phyloP scores from a whole-genome alignment of 2,888 invertebrate genomes.

The Nephrotoma guestfalica region DNA sequence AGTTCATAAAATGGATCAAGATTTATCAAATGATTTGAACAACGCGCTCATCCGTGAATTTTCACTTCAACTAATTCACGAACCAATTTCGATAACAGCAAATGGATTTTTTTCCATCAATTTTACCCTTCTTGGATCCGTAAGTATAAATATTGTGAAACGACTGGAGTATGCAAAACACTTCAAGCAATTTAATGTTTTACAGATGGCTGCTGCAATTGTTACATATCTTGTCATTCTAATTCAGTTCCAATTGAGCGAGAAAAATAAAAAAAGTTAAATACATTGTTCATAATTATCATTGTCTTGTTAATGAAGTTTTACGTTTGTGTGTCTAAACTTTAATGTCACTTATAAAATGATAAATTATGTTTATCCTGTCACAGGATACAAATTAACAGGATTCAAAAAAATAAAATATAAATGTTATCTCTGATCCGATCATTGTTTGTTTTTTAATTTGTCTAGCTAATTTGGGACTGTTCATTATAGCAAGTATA shows the following conservation, averaged over 20 bases:
- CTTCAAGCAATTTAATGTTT: background rate
- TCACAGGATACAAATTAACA: background rate
- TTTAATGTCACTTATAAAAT: background rate
- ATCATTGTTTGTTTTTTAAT: too few relatives aligned
- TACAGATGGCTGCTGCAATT: constrained; percentile 26
- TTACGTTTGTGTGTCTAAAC: background rate
- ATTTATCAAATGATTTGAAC: constrained; percentile 22
- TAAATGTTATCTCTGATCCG: too few relatives aligned
- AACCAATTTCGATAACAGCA: constrained; percentile 26
- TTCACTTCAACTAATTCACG: constrained; percentile 27
- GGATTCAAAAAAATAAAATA: background rate
- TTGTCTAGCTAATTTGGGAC: background rate
- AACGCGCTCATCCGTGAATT: constrained; percentile 28
- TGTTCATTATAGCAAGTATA: background rate
- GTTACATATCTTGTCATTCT: constrained; percentile 27
- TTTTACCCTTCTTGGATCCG: constrained; percentile 25
- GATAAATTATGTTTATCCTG: background rate
- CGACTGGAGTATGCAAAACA: background rate
- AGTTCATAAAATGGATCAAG: constrained; percentile 26
- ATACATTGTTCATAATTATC: background rate
- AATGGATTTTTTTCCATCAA: constrained; percentile 29
- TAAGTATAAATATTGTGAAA: constrained; percentile 15
- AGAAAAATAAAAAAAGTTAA: constrained; percentile 13
- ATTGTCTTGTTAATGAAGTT: background rate
- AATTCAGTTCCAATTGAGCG: constrained; percentile 28